Evolutionary conservation across 2,888 invertebrate species (phyloP), one percentile per base, ranked within the genome.

Genomic region (Clanis bilineata): DNA sequence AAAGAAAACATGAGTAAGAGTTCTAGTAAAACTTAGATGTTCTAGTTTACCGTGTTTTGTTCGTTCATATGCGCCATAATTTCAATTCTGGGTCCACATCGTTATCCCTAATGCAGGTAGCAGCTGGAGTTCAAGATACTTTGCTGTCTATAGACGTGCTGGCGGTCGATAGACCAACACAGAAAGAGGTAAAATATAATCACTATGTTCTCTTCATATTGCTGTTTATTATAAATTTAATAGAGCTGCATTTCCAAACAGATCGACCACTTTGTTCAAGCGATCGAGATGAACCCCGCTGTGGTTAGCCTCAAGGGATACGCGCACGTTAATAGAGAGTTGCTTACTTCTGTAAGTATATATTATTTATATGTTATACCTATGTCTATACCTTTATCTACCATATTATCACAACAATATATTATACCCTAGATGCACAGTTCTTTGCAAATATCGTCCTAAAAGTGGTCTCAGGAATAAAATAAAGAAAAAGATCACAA

Each of bases 221-320:
- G 12, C 2, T n/a, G 4, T 9, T 43, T 1, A 22, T 56, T 56
- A 32, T 54, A 25, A 23, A 43, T 21, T 15, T 43, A 41, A 51
- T 59, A 45, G 32, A 45, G 4, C n/a, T 39, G 28, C 5, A 25
- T 36, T n/a, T 45, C 28, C 47, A 55, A 39, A 18, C 77, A 94
- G 95, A 93, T 95, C 67, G 94, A 95, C 77, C 88, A 95, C 63
- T 95, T 95, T 80, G 93, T 95, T 65, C 93, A 93, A 68, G 95
- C 95, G 0, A 95, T 95, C 56, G 93, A 94, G 79, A 93, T 95
- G 94, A 95, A 95, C 77, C 95, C 95, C 4, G 95, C 95, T 0
- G 94, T 94, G 18, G 95, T 95, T 0, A 95, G 94, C 28, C 81
- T 95, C 54, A 94, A 94, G 72, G 95, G 95, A 23, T 95, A 95